Conservation (phyloP, 2,113 vertebrate genomes). For the Chelonoidis abingdonii region DNA sequence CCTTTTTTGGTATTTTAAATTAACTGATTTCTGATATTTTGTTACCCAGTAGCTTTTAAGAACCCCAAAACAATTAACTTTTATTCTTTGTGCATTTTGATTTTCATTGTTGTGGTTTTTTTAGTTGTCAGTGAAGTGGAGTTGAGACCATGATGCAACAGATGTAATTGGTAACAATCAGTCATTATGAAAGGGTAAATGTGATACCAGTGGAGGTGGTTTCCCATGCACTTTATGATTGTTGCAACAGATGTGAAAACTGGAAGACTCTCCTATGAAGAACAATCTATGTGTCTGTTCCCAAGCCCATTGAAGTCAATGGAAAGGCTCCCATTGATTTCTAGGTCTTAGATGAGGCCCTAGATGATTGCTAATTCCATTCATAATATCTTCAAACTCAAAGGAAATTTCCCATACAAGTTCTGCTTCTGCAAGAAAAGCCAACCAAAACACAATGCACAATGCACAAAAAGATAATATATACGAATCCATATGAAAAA, state of each 20-base stretch:
- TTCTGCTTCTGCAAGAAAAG: neutral
- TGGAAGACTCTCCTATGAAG: conserved; percentile 36
- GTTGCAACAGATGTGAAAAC: conserved; percentile 27
- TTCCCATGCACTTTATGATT: neutral
- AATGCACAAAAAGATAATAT: neutral
- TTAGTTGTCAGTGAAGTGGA: conserved; percentile 15
- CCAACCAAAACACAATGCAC: neutral
- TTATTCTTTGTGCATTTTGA: too few species aligned
- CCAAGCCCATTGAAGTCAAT: neutral
- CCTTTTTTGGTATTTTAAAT: neutral
- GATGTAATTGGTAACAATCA: conserved; percentile 12
- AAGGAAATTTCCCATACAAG: neutral
- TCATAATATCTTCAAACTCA: conserved; percentile 24
- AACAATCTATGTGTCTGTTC: neutral
- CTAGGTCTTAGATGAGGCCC: conserved; percentile 38
- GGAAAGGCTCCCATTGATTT: conserved; percentile 46
- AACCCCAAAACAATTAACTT: neutral
- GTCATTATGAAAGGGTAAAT: neutral
- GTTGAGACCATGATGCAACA: neutral
- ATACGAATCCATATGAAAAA: neutral
- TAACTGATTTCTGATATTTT: neutral
- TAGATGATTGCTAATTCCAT: conserved; percentile 22
- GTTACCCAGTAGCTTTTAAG: fast-evolving
- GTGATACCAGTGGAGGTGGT: neutral
- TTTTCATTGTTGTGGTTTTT: neutral